phyloP scores from a whole-genome alignment of 2,797 vertebrate species.

The Phataginus tetradactyla region DNA sequence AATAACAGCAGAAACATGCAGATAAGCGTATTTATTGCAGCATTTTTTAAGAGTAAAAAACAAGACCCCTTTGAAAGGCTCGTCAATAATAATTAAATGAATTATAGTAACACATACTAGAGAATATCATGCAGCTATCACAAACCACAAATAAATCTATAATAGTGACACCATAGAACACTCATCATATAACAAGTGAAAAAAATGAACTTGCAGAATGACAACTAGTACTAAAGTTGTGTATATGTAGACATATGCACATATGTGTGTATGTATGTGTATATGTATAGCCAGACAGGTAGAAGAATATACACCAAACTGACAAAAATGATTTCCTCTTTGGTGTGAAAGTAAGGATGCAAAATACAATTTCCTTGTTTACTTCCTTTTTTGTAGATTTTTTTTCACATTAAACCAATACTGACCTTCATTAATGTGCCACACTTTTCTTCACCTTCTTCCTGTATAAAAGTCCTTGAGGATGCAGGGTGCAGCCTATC shows the following conservation, averaged over 20 bases:
- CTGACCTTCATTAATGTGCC: neutral
- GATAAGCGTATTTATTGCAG: neutral
- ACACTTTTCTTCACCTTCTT: neutral
- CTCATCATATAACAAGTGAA: neutral
- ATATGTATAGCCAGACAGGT: neutral
- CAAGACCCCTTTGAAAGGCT: neutral
- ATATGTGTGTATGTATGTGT: neutral
- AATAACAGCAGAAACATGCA: neutral
- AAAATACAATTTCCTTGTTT: neutral
- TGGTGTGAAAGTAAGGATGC: neutral
- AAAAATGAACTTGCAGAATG: neutral
- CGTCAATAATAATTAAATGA: neutral
- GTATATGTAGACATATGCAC: neutral
- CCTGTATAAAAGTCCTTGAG: neutral
- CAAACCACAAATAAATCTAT: neutral
- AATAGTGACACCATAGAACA: neutral
- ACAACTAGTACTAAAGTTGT: neutral
- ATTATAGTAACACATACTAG: neutral
- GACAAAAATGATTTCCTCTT: constrained; percentile 11
- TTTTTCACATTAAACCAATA: neutral
- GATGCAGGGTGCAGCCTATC: neutral
- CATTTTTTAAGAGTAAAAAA: neutral
- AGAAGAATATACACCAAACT: neutral
- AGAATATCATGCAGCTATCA: neutral
- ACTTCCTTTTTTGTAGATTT: neutral